phyloP scores from a whole-genome alignment of 2,797 vertebrate genomes.

The Eurystomus glaucurus region DNA sequence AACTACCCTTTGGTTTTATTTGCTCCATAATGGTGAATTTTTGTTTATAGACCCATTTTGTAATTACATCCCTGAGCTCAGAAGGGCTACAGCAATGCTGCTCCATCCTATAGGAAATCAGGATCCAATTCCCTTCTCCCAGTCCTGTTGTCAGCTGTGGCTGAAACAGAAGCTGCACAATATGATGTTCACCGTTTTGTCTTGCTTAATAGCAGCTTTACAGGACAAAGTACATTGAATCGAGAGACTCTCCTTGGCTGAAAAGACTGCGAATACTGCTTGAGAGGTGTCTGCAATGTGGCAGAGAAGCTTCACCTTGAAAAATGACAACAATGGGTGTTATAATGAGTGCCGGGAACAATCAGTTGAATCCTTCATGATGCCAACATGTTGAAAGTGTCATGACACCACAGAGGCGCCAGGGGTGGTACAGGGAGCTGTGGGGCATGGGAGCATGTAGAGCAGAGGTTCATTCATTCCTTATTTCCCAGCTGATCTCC shows the following conservation, averaged over 20 bases:
- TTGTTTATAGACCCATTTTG: slow-evolving; percentile 76
- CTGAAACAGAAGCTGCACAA: slow-evolving; percentile 60
- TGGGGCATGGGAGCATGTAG: neutral
- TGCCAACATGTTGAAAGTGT: fast-evolving
- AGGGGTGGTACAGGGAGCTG: neutral
- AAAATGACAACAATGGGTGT: neutral
- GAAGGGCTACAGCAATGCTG: slow-evolving; percentile 18
- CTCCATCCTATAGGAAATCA: slow-evolving; percentile 49
- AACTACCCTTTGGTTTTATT: slow-evolving; percentile 77
- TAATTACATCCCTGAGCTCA: slow-evolving; percentile 73
- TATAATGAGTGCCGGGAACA: neutral
- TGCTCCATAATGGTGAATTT: slow-evolving; percentile 73
- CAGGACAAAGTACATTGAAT: slow-evolving; percentile 22
- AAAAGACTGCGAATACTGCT: neutral
- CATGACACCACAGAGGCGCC: fast-evolving
- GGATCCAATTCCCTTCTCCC: slow-evolving; percentile 66
- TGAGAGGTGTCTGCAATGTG: neutral
- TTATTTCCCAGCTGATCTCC: neutral
- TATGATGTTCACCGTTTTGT: slow-evolving; percentile 45
- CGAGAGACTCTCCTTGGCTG: neutral
- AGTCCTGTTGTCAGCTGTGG: slow-evolving; percentile 51
- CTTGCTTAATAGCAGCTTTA: slow-evolving; percentile 35
- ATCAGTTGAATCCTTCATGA: neutral
- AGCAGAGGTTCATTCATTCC: neutral
- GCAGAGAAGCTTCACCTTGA: slow-evolving; percentile 37